Evolutionary conservation across 2,797 vertebrate species (phyloP).

Genomic region (Zonotrichia albicollis): DNA sequence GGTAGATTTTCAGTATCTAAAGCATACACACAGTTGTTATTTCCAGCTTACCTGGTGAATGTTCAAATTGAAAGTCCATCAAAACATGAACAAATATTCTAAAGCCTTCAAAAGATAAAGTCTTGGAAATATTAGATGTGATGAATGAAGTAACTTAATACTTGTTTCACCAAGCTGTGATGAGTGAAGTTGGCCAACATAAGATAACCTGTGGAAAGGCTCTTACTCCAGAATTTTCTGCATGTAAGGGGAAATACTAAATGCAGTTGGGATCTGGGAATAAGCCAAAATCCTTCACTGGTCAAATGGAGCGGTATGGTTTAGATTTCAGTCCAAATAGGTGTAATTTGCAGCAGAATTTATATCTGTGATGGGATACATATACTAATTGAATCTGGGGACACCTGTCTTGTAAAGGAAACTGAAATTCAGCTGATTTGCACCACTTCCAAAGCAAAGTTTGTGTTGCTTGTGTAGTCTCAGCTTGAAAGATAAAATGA

Average conservation of each 20-base stretch:
- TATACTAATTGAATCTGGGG: background rate
- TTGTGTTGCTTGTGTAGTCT: background rate
- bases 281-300: background rate
- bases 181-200: background rate
- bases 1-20: constrained; percentile 1
- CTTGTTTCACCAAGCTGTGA: background rate
- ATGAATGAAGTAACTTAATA: background rate
- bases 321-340: background rate
- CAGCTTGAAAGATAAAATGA: background rate
- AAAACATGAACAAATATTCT: background rate
- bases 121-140: background rate
- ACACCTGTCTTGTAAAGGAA: background rate
- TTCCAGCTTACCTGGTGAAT: background rate
- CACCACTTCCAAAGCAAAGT: background rate
- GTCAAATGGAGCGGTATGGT: background rate
- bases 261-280: background rate
- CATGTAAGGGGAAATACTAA: background rate
- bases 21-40: background rate
- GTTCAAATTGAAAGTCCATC: constrained; percentile 1
- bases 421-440: background rate
- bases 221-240: background rate
- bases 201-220: background rate
- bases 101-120: background rate
- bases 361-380: fast-evolving
- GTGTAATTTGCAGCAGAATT: background rate